Base-by-base conservation (phyloP, 1,140 invertebrate species). In the Mercenaria mercenaria region DNA sequence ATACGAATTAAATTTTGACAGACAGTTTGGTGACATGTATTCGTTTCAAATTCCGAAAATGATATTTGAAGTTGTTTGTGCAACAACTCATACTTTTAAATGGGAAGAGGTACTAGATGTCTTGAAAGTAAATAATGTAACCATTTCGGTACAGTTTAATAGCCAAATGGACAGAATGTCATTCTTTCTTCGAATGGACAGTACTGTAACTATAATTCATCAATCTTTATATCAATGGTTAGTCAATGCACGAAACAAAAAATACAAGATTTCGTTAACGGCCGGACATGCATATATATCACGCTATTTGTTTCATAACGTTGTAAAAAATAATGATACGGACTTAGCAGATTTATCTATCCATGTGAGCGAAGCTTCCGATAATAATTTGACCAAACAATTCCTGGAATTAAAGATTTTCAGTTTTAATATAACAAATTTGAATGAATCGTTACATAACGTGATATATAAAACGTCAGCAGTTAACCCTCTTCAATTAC, bases 21-120 rank as follows among this genome's bases (percentile, higher is more conserved):
- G 77, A 18, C 43, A 80, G 13, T 80, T 15, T 37, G 10, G 29
- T 6, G 11, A 11, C 2, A 34, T 2, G 1, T 32, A 43, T 26
- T 18, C 23, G 13, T 80, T 47, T 34, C 20, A 1, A 56, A 37
- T 34, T 13, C 26, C 52, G 8, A 80, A 59, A 15, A 18, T 23
- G 26, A 43, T 80, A 29, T 56, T 80, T 32, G 77, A 80, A 80
- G 56, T 80, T 56, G 29, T 80, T 56, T 80, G 43, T 52, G 37
- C 52, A 18, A 13, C 77, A 2, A 8, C 56, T n/a, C 32, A 56
- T 56, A 43, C 50, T n/a, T 29, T 80, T 2, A 43, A 26, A 1
- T 34, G 34, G 29, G n/a, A 32, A 3, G 26, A 34, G 13, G 32
- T 67, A 2, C 32, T 32, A 6, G 1, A 32, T 15, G 32, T 67